These are phyloP conservation scores for Monoplex corrugatus DNA, from an alignment of 2,888 invertebrate species.

Conservation along the genomic window DNA sequence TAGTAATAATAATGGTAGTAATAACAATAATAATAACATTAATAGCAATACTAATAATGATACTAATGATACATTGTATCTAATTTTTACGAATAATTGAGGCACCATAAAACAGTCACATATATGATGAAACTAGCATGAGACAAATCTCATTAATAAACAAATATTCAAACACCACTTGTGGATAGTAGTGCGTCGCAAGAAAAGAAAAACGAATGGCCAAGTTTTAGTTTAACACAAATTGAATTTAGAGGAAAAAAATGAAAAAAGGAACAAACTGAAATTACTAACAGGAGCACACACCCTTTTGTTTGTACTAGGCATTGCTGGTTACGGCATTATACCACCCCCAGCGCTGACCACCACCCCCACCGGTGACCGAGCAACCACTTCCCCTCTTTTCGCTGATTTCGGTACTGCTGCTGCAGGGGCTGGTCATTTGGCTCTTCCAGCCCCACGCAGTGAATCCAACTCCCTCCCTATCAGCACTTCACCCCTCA, in stretches of 20 bases:
- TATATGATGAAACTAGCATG: too few relatives aligned
- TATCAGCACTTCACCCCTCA: slow-evolving; percentile 77
- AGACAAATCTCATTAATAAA: too few relatives aligned
- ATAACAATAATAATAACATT: too few relatives aligned
- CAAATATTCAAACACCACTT: too few relatives aligned
- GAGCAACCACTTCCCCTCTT: slow-evolving; percentile 82
- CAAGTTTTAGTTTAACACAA: not conserved
- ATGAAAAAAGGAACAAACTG: not conserved
- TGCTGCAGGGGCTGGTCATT: slow-evolving; percentile 67
- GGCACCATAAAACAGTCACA: too few relatives aligned
- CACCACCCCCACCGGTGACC: slow-evolving; percentile 82
- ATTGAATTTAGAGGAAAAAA: not conserved
- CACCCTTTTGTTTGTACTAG: slow-evolving; percentile 68
- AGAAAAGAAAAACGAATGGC: not conserved
- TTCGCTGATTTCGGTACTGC: slow-evolving; percentile 76
- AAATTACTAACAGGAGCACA: slow-evolving; percentile 28
- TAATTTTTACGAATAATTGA: too few relatives aligned
- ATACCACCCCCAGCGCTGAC: slow-evolving; percentile 72
- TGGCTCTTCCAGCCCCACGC: slow-evolving; percentile 70
- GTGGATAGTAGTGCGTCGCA: not conserved
- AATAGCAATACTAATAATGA: too few relatives aligned
- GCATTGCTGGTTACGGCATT: slow-evolving; percentile 83
- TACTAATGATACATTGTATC: too few relatives aligned
- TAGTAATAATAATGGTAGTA: not conserved
- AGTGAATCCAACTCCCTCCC: slow-evolving; percentile 78